Conservation (phyloP, 2,888 invertebrate genomes). For the Platypus cylindrus region DNA sequence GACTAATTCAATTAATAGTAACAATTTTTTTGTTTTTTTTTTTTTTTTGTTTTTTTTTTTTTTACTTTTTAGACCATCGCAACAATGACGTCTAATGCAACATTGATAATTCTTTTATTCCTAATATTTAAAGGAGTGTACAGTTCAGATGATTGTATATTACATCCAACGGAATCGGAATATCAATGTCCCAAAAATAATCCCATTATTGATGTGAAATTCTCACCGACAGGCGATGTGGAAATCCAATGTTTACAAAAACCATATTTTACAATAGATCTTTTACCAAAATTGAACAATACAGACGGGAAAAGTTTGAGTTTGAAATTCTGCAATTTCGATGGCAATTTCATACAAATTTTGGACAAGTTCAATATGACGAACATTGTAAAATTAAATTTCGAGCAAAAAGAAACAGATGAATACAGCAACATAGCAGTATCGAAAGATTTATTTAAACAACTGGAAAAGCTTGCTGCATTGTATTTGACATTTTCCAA, state of each 20-base stretch:
- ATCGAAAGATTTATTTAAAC: constrained; percentile 10
- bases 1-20: too few relatives aligned
- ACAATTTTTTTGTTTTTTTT: too few relatives aligned
- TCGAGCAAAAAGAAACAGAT: constrained; percentile 9
- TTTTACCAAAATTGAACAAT: constrained; percentile 38
- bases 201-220: background rate
- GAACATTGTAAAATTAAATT: constrained; percentile 17
- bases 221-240: background rate
- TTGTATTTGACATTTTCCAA: constrained; percentile 8
- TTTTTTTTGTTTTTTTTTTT: too few relatives aligned
- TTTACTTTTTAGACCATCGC: too few relatives aligned
- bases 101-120: too few relatives aligned
- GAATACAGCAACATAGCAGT: constrained; percentile 2
- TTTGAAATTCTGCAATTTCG: constrained; percentile 43
- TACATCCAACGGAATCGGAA: too few relatives aligned
- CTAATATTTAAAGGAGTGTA: too few relatives aligned
- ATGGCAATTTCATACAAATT: constrained; percentile 36
- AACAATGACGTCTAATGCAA: too few relatives aligned
- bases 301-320: constrained; percentile 38
- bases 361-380: constrained; percentile 37
- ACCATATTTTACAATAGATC: constrained; percentile 29
- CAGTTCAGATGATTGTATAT: too few relatives aligned
- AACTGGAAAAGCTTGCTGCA: constrained; percentile 6
- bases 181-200: background rate
- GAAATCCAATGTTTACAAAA: background rate